Base-by-base conservation (phyloP, 92 coral and sea anemone genomes). In the Umimayanthus chanpuru region DNA sequence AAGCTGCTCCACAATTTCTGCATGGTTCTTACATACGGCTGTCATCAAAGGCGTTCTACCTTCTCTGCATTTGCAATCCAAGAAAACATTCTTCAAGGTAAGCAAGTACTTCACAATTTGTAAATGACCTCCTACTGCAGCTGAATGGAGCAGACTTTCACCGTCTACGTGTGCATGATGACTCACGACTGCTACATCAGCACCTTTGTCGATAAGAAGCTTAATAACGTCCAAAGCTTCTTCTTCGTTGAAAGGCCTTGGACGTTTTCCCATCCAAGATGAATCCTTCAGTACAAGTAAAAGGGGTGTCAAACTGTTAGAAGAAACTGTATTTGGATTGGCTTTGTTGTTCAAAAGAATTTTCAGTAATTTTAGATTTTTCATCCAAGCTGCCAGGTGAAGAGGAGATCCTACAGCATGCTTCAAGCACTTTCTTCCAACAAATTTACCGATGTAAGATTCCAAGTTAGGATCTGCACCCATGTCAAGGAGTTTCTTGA, bases 1-100 rank as follows among this genome's bases (percentile, higher is more conserved):
- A 25, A 18, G 68, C 36, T 79, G 58, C 23, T 47, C 50, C 65
- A 79, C 32, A 30, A 79, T 50, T 40, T 39, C 28, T 32, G 36
- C 6, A 44, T 28, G 56, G 23, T 18, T 7, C 30, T 61, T 30
- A 7, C 84, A n/a, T 61, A 20, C 56, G 29, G 84, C 84, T 15
- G 68, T 83, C 92, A 89, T 89, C 30, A 89, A n/a, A 25, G 92
- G 82, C 47, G 92, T 89, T 72, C 85, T 76, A 32, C 85, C 92
- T 58, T 76, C 72, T 2, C 78, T 76, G 53, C 85, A 85, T 38
- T 79, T 77, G 61, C 86, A 64, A 79, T 80, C 82, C 23, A 49
- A 32, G 36, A 32, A 32, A 32, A 32, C 36, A 32, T 32, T 32
- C 36, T 32, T 32, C 36, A 32, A 32, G 28, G 81, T 36, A 2